Conservation (phyloP, 2,888 invertebrate species). For the Sesia apiformis region DNA sequence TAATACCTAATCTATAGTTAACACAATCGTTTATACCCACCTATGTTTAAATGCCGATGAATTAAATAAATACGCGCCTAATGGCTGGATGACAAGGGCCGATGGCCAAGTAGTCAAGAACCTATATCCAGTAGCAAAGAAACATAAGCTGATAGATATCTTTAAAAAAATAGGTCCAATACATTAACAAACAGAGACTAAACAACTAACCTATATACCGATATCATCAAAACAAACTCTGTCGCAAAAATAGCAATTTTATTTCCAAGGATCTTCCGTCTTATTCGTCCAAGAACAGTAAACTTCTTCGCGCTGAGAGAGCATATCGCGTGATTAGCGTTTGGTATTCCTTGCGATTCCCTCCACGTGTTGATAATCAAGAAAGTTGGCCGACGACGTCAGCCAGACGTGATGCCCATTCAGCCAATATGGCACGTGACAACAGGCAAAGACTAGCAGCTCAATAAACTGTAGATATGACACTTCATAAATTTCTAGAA, state of each 20-base stretch:
- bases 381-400: constrained; percentile 52
- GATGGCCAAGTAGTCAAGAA: too few relatives aligned
- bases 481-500: background rate
- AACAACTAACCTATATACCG: too few relatives aligned
- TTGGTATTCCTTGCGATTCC: constrained; percentile 37
- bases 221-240: background rate
- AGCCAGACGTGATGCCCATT: constrained; percentile 52
- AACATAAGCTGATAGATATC: too few relatives aligned
- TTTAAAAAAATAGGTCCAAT: too few relatives aligned
- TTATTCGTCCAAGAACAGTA: constrained; percentile 18
- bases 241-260: background rate
- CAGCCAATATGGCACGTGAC: constrained; percentile 50
- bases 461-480: background rate
- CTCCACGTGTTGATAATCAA: constrained; percentile 62
- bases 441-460: constrained; percentile 20
- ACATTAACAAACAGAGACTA: too few relatives aligned
- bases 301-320: constrained; percentile 10
- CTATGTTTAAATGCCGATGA: too few relatives aligned
- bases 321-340: constrained; percentile 30
- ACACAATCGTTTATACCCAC: too few relatives aligned
- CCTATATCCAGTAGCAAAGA: too few relatives aligned
- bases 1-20: too few relatives aligned
- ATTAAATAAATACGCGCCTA: too few relatives aligned
- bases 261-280: background rate
- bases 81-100: too few relatives aligned